A percentile compares a stretch with the other conserved stretches of the same genome.
Conservation (phyloP, 2,113 vertebrate species). For the Clarias magur region DNA sequence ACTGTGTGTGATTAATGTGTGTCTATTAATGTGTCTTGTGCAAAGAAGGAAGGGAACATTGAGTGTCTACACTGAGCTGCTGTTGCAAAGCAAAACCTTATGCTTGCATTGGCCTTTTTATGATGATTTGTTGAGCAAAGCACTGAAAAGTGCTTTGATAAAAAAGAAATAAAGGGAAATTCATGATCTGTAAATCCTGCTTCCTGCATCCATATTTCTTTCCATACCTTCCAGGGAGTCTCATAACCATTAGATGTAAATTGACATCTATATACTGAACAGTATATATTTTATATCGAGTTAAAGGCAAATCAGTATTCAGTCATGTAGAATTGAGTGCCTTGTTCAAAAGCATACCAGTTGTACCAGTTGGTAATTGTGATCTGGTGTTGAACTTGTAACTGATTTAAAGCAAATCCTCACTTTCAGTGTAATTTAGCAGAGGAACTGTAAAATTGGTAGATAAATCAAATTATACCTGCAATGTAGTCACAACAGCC, state of each 20-base stretch:
- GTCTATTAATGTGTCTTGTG: background rate
- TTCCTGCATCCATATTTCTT: background rate
- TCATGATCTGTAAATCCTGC: background rate
- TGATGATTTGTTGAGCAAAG: background rate
- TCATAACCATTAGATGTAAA: background rate
- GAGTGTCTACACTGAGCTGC: background rate
- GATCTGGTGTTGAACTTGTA: background rate
- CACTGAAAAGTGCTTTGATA: background rate
- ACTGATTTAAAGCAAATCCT: background rate
- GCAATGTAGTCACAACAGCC: background rate
- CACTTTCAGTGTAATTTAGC: background rate
- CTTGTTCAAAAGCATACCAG: background rate
- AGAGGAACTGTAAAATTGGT: background rate
- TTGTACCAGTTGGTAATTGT: background rate
- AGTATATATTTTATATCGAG: background rate
- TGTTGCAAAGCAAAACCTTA: background rate
- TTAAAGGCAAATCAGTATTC: background rate
- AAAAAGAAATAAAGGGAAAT: background rate
- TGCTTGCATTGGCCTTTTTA: background rate
- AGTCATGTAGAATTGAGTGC: background rate
- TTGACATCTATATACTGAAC: background rate
- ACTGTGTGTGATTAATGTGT: background rate
- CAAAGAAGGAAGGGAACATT: background rate
- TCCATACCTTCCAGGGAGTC: background rate
- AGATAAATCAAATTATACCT: background rate